Base-by-base conservation (phyloP, 2,113 vertebrate species). In the Harpagus bidentatus region DNA sequence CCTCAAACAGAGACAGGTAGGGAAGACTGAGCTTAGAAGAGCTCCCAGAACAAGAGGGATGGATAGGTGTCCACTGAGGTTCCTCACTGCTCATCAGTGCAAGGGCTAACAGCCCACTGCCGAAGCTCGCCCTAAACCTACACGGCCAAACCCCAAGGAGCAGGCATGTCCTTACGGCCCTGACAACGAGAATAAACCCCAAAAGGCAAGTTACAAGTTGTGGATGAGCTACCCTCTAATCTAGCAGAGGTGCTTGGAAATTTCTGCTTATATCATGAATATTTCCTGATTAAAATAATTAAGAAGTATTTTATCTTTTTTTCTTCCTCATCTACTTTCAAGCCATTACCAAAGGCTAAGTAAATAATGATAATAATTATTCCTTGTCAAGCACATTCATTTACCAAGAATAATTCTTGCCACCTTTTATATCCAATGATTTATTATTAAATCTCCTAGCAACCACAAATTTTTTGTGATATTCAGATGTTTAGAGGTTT, bases 91-190 rank as follows among this genome's bases (percentile, higher is more conserved):
- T 77, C 25, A 22, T 8, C 25, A 13, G 1, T 9, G 5, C 16
- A 40, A 61, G 15, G 20, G 8, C 14, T 67, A 55, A 29, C 19
- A 84, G 18, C 4, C 28, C 32, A 16, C 6, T 45, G 13, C 4
- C 29, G 56, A 84, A 56, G 8, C 28, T 81, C 32, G 6, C 11
- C 31, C 7, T 47, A 58, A 71, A 9, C 11, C 21, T 14, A 50
- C 0, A 0, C 8, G 69, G 12, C 14, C 15, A 83, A 65, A 73
- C 13, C 5, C 2, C 36, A 66, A 12, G 0, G 5, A 65, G 6
- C 2, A 1, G 13, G 0, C 18, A 32, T 8, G 7, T 8, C 31
- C 38, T 83, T n/a, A 45, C 18, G 26, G 4, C 6, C 26, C 38
- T 76, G 23, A 36, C 40, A 73, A 34, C 4, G 56, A 42, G 15